Evolutionary conservation across 2,888 invertebrate genomes (phyloP).

Genomic region (Eumacrocentrus americanus): DNA sequence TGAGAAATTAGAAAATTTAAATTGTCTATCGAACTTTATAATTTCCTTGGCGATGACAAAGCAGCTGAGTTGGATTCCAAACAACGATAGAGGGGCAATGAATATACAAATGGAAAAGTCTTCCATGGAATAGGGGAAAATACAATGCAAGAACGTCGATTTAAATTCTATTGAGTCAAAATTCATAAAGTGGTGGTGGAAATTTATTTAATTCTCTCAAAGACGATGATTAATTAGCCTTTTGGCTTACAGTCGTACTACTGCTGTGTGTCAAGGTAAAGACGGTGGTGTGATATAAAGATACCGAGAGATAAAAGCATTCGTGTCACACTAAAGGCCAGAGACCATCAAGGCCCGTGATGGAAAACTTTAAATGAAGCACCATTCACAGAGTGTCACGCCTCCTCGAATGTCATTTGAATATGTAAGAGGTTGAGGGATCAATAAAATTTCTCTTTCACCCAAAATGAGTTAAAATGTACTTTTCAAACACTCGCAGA

Average conservation of each 20-base stretch:
- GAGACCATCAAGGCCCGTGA: constrained; percentile 8
- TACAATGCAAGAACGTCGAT: background rate
- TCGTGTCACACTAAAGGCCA: constrained; percentile 25
- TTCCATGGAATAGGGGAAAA: background rate
- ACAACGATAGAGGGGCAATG: background rate
- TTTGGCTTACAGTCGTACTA: constrained; percentile 31
- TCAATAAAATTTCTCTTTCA: constrained; percentile 40
- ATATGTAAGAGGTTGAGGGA: constrained; percentile 42
- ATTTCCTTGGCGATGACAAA: background rate
- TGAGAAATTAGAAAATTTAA: constrained; percentile 23
- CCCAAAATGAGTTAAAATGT: constrained; percentile 39
- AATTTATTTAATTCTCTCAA: background rate
- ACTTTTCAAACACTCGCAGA: constrained; percentile 32
- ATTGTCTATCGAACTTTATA: constrained; percentile 40
- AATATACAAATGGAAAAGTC: background rate
- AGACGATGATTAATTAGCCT: constrained; percentile 36
- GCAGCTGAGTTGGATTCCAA: too few species aligned
- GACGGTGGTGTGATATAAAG: background rate
- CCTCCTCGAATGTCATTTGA: constrained; percentile 37
- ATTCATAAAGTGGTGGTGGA: too few species aligned
- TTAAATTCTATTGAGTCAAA: background rate
- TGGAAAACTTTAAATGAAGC: constrained; percentile 41
- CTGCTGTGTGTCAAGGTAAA: constrained; percentile 22
- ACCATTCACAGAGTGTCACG: constrained; percentile 38
- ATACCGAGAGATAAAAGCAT: constrained; percentile 32